Conservation (phyloP, 2,113 vertebrate genomes). For the Manacus vitellinus region DNA sequence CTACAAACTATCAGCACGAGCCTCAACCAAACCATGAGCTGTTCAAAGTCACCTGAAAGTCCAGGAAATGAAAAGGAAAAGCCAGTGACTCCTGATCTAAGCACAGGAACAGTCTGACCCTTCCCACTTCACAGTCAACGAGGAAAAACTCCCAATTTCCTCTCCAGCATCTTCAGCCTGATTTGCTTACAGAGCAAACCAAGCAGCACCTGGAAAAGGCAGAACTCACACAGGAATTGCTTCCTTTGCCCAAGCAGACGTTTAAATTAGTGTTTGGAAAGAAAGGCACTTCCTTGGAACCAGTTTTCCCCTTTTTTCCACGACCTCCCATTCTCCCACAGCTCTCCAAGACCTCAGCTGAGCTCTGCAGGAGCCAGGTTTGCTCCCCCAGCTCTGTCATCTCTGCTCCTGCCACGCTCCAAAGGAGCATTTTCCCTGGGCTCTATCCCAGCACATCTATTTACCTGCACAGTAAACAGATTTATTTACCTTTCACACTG, state of each 20-base stretch:
- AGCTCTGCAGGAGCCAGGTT: neutral
- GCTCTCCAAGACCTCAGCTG: neutral
- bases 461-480: fast-evolving
- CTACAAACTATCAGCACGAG: neutral
- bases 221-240: neutral
- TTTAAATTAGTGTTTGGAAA: neutral
- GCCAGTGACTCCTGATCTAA: neutral
- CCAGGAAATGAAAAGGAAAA: neutral
- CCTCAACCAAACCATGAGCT: neutral
- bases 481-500: no score
- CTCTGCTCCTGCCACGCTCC: neutral
- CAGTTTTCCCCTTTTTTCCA: neutral
- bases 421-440: fast-evolving
- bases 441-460: fast-evolving
- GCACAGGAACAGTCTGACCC: neutral
- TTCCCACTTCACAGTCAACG: neutral
- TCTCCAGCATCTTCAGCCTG: neutral
- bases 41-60: neutral
- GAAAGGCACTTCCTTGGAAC: neutral
- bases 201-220: neutral
- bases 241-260: neutral
- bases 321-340: fast-evolving
- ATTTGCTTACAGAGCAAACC: neutral
- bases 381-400: neutral
- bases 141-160: neutral